phyloP scores from a whole-genome alignment of 2,888 invertebrate species.

The Pilophorus perplexus region DNA sequence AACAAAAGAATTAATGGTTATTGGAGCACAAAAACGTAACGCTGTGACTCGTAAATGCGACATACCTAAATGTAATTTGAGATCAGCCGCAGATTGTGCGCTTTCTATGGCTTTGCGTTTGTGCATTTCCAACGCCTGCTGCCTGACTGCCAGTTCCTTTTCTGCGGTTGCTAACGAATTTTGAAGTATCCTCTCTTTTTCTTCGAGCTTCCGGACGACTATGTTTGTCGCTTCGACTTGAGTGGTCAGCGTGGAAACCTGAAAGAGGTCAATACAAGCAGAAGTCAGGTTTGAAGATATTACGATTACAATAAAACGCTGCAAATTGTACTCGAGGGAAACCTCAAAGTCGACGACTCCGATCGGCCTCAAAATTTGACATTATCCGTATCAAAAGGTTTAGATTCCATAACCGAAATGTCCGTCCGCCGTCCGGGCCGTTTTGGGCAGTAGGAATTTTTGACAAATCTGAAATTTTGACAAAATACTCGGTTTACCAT shows the following conservation, averaged over 20 bases:
- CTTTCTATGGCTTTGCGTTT: constrained; percentile 96
- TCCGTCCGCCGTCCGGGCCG: no score
- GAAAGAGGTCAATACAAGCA: background rate
- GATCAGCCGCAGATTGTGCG: constrained; percentile 93
- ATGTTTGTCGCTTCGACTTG: constrained; percentile 94
- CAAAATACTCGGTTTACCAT: no score
- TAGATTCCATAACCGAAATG: no score
- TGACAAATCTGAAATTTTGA: no score
- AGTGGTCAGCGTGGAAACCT: constrained; percentile 73
- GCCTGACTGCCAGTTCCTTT: constrained; percentile 86
- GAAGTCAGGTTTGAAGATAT: no score
- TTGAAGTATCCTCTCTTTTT: constrained; percentile 90
- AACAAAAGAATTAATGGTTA: background rate
- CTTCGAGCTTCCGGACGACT: constrained; percentile 89
- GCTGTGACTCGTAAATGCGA: background rate
- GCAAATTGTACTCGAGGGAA: no score
- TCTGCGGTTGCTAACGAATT: constrained; percentile 89
- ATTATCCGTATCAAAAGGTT: no score
- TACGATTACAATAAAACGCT: no score
- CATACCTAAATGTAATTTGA: constrained; percentile 86
- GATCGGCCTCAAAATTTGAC: no score
- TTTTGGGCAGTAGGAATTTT: no score
- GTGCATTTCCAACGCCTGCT: constrained; percentile 97
- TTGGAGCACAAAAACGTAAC: background rate
- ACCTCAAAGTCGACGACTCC: no score